Evolutionary conservation across 2,113 vertebrate genomes (phyloP).

Genomic region (Vanacampus margaritifer): DNA sequence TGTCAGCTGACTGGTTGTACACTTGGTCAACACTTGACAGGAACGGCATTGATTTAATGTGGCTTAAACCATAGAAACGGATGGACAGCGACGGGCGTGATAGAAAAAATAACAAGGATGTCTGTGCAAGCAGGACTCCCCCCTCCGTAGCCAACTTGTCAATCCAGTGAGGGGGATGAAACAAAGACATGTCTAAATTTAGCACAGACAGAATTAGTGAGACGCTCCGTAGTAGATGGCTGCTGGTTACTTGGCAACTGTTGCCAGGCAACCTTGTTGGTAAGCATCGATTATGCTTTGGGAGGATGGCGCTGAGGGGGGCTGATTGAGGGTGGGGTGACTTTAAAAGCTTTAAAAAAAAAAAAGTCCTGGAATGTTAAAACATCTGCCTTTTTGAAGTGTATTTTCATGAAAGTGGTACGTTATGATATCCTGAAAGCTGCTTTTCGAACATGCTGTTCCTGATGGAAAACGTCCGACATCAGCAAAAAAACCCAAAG

Average conservation of each 20-base stretch:
- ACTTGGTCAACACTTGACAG: conserved; percentile 15
- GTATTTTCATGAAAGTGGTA: conserved; percentile 28
- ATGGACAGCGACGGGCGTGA: conserved; percentile 17
- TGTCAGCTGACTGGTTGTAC: conserved; percentile 26
- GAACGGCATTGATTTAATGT: conserved; percentile 23
- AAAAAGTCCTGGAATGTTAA: conserved; percentile 35
- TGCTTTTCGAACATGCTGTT: conserved; percentile 21
- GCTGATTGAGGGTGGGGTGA: conserved; percentile 44
- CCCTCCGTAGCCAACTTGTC: conserved; percentile 47
- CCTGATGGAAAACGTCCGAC: conserved; percentile 29
- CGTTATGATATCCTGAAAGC: conserved; percentile 29
- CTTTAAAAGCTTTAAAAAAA: conserved; percentile 44
- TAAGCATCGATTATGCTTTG: conserved; percentile 67
- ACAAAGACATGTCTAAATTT: conserved; percentile 73
- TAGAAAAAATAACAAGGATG: conserved; percentile 27
- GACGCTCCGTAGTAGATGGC: conserved; percentile 58
- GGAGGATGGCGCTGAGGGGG: conserved; percentile 44
- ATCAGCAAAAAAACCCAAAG: conserved; percentile 11
- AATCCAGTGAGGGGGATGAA: conserved; percentile 61
- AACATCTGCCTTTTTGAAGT: conserved; percentile 26
- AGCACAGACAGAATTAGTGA: conserved; percentile 70
- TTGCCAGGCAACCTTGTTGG: conserved; percentile 72
- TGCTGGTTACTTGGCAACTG: conserved; percentile 73
- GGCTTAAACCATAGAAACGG: conserved; percentile 22
- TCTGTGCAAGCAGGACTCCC: conserved; percentile 18